These are phyloP conservation scores for Petrophora chlorosata DNA, from an alignment of 2,888 invertebrate species.

Conservation along the genomic window DNA sequence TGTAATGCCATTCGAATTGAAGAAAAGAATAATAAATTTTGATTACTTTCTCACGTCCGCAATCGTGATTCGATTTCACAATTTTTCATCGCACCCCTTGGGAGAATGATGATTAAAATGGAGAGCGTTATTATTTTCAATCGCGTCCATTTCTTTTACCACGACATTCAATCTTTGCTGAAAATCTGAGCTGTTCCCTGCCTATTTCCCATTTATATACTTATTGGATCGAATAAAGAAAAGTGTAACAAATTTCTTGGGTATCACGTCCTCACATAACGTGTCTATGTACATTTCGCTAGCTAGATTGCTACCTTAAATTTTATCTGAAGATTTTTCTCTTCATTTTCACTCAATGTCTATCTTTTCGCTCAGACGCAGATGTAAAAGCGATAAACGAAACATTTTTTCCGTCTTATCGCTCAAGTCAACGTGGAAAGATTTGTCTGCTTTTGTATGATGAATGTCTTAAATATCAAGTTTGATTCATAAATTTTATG, in stretches of 20 bases:
- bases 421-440: slow-evolving; percentile 23
- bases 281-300: slow-evolving; percentile 7
- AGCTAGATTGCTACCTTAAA: slow-evolving; percentile 12
- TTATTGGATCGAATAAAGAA: slow-evolving; percentile 14
- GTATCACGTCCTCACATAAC: slow-evolving; percentile 10
- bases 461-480: slow-evolving; percentile 19
- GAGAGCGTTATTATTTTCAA: slow-evolving; percentile 61
- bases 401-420: slow-evolving; percentile 28
- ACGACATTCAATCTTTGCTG: slow-evolving; percentile 41
- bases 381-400: slow-evolving; percentile 32
- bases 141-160: slow-evolving; percentile 42
- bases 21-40: slow-evolving; percentile 79
- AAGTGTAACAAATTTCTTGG: slow-evolving; percentile 8
- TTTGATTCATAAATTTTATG: slow-evolving; percentile 7
- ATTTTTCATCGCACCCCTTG: slow-evolving; percentile 65
- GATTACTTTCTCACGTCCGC: slow-evolving; percentile 80
- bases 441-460: slow-evolving; percentile 23
- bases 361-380: slow-evolving; percentile 31
- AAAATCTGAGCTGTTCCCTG: slow-evolving; percentile 23
- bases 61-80: slow-evolving; percentile 76
- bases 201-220: slow-evolving; percentile 23
- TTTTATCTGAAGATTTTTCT: slow-evolving; percentile 14
- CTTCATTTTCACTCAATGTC: slow-evolving; percentile 25
- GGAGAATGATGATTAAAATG: slow-evolving; percentile 72
- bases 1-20: slow-evolving; percentile 61